phyloP scores from a whole-genome alignment of 2,888 invertebrate genomes.

The Monochamus alternatus region DNA sequence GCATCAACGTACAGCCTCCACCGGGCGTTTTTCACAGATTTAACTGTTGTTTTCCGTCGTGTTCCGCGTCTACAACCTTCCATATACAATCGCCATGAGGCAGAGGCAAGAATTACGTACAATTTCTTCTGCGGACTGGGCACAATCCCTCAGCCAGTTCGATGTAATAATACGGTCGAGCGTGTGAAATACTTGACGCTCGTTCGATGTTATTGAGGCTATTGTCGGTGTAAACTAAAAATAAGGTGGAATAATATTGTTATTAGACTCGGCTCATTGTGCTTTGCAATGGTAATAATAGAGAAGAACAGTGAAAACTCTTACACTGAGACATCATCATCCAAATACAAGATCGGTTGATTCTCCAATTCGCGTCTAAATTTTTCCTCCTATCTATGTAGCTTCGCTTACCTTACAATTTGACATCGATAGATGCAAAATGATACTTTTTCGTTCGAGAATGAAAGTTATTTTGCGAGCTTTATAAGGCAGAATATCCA shows the following conservation, averaged over 20 bases:
- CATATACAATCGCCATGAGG: not conserved
- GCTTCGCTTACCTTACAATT: too few relatives aligned
- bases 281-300: not conserved
- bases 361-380: too few relatives aligned
- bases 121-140: slow-evolving; percentile 1
- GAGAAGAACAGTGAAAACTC: too few relatives aligned
- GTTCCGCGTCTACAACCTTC: not conserved
- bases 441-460: too few relatives aligned
- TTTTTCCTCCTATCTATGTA: too few relatives aligned
- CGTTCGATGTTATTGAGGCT: not conserved
- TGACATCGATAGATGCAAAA: too few relatives aligned
- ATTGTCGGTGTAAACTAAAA: not conserved
- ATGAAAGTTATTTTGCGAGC: too few relatives aligned
- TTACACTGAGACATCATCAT: too few relatives aligned
- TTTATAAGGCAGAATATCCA: too few relatives aligned
- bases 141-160: not conserved
- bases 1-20: not conserved
- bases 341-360: too few relatives aligned
- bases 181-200: slow-evolving; percentile 1
- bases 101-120: not conserved
- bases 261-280: not conserved
- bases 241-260: not conserved
- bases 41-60: not conserved
- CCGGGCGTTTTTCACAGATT: not conserved
- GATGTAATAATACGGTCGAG: slow-evolving; percentile 8